Conservation (phyloP, 2,797 vertebrate genomes). For the Mormyrops boulengeri region DNA sequence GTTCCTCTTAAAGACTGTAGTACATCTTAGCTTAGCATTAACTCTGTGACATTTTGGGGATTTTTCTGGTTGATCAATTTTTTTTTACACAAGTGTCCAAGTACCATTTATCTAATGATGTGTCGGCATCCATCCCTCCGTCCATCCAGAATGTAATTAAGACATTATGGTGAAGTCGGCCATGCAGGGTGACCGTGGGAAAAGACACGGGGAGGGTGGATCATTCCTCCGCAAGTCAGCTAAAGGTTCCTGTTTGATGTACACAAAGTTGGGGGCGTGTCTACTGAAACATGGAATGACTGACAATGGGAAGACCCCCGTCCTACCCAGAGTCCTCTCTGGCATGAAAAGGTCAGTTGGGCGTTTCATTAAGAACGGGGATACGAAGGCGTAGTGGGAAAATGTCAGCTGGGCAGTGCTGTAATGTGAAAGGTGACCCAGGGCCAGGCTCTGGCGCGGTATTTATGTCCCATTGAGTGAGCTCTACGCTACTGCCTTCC, state of each 20-base stretch:
- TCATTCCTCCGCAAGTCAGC: background rate
- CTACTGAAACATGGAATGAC: background rate
- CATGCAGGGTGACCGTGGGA: background rate
- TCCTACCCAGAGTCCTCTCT: conserved; percentile 4
- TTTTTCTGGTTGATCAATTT: background rate
- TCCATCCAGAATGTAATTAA: background rate
- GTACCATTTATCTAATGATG: background rate
- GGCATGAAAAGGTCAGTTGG: background rate
- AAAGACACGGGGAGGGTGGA: background rate
- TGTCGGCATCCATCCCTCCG: background rate
- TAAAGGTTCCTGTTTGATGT: background rate
- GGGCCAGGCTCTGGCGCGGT: background rate
- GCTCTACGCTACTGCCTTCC: background rate
- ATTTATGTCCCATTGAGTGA: background rate
- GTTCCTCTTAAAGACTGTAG: background rate
- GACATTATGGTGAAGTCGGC: background rate
- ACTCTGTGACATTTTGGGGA: background rate
- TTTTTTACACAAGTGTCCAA: background rate
- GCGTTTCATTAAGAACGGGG: background rate
- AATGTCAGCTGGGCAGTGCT: background rate
- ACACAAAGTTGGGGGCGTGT: background rate
- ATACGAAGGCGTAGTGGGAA: background rate
- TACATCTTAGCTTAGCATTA: background rate
- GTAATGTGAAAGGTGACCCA: conserved; percentile 5
- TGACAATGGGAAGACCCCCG: background rate